phyloP scores from a whole-genome alignment of 2,113 vertebrate species.

The Apaloderma vittatum region DNA sequence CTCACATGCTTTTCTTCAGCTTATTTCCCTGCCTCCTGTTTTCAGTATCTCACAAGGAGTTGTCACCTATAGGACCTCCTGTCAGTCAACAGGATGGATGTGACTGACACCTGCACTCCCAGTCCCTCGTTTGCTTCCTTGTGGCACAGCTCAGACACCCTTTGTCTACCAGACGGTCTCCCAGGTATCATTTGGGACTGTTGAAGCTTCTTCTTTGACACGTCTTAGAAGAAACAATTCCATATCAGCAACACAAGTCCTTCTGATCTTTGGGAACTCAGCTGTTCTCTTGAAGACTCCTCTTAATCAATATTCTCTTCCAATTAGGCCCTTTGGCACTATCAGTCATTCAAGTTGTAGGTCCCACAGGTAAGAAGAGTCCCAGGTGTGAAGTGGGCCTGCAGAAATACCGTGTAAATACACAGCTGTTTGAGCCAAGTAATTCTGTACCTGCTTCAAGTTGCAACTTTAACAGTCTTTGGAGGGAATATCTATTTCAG shows the following conservation, averaged over 20 bases:
- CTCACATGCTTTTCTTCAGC: not conserved
- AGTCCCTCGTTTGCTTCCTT: not conserved
- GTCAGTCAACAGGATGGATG: not conserved
- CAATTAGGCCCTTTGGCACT: not conserved
- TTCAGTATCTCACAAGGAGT: not conserved
- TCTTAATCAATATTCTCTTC: not conserved
- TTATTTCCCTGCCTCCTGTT: not conserved
- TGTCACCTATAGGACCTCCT: not conserved
- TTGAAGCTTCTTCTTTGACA: not conserved
- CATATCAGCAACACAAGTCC: not conserved
- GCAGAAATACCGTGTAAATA: not conserved
- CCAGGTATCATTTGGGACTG: not conserved
- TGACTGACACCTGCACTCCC: not conserved
- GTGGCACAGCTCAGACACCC: not conserved
- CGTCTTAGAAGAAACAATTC: not conserved
- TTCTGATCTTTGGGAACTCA: not conserved
- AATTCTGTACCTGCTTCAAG: not conserved
- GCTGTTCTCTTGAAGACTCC: not conserved
- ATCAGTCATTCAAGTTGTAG: not conserved
- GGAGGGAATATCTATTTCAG: not conserved
- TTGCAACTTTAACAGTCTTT: not conserved
- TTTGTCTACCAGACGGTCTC: not conserved
- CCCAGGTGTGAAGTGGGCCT: not conserved
- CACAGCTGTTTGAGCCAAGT: not conserved
- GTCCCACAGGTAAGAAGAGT: not conserved